Conservation (phyloP, 2,113 vertebrate species). For the Spilogale gracilis region DNA sequence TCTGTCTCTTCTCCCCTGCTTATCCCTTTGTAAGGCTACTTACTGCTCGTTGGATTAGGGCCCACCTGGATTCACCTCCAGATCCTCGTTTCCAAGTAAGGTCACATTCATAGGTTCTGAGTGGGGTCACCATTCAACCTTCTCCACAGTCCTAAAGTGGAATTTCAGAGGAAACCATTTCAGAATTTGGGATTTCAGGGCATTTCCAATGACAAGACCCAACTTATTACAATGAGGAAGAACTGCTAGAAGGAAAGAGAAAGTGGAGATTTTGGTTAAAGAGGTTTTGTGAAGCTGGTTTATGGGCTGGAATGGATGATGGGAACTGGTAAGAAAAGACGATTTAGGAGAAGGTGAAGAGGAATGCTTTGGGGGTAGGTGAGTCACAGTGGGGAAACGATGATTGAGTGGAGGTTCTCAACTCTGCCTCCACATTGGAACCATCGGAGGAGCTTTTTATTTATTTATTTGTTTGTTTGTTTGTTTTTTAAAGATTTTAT, state of each 20-base stretch:
- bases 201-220: background rate
- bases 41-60: background rate
- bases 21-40: background rate
- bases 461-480: no score
- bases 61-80: background rate
- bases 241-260: background rate
- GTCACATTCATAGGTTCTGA: background rate
- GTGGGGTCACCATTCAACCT: background rate
- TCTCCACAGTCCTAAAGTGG: background rate
- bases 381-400: background rate
- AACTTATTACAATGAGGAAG: background rate
- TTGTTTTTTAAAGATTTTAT: no score
- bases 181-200: background rate
- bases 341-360: background rate
- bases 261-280: background rate
- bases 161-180: background rate
- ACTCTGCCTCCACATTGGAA: background rate
- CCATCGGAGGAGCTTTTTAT: background rate
- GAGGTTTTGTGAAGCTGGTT: background rate
- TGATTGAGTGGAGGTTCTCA: background rate
- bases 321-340: rapidly evolving
- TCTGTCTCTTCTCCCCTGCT: background rate
- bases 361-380: no score
- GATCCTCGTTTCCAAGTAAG: background rate
- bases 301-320: background rate